Evolutionary conservation across 2,113 vertebrate genomes (phyloP).

Genomic region (Illadopsis cleaveri): DNA sequence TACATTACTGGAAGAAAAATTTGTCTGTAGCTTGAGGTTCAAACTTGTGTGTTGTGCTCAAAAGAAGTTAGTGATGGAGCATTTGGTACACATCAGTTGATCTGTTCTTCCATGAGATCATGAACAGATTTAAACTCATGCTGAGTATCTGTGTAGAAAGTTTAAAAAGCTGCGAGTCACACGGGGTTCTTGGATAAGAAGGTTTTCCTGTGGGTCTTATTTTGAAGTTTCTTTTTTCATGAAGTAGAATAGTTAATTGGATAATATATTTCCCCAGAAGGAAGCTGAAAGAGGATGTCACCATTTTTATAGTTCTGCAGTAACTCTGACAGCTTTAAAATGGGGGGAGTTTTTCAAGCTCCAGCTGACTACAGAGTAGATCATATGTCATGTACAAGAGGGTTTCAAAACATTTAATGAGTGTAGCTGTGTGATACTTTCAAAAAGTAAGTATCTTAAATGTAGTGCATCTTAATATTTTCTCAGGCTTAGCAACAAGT

Average conservation of each 20-base stretch:
- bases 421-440: not conserved
- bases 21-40: not conserved
- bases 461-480: not conserved
- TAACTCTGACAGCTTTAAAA: not conserved
- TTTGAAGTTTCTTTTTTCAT: not conserved
- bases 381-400: not conserved
- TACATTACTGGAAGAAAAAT: not conserved
- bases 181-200: not conserved
- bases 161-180: not conserved
- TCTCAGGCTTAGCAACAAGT: not conserved
- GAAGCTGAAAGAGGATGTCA: not conserved
- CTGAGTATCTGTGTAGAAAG: not conserved
- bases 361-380: not conserved
- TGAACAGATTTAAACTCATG: not conserved
- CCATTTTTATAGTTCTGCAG: not conserved
- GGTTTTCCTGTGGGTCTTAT: not conserved
- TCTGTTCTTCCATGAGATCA: not conserved
- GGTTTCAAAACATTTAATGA: not conserved
- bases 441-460: not conserved
- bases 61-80: not conserved
- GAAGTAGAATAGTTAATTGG: not conserved
- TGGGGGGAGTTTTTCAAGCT: not conserved
- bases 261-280: not conserved
- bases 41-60: not conserved
- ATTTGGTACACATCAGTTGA: not conserved